Base-by-base conservation (phyloP, 2,888 invertebrate species). In the Mellilla xanthometata region DNA sequence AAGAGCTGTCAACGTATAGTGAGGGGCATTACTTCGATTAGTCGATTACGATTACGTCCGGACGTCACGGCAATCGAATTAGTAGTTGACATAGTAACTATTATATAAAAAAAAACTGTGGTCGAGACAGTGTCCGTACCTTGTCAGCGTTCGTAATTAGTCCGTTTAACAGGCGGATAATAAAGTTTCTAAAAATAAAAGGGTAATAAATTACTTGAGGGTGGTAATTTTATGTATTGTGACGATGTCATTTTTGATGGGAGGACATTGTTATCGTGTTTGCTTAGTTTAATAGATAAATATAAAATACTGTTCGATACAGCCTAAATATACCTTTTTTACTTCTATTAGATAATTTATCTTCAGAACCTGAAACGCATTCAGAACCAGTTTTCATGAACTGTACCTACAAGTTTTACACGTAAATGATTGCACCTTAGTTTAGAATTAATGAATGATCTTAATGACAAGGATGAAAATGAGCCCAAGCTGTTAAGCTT, bases 101-200 rank as follows among this genome's bases (percentile, higher is more conserved):
- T 27, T 35, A 7, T 32, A 32, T 5, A 19, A 19, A 19, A 19
- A 19, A 19, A 24, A 35, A 27, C 13, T 27, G 9, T 10, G 15
- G 67, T 70, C 62, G 63, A 67, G 67, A 66, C 62, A 62, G 67
- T 65, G 61, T 58, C 55, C 57, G 53, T 39, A 59, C 74, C 70
- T 63, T 72, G 77, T 76, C 76, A 77, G 69, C 67, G 63, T 51
- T 44, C 50, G 58, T 76, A 76, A 77, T 77, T 76, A 73, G 65
- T 61, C 56, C 57, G 50, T 56, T 63, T 66, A 64, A 64, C 50
- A 39, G 27, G 39, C 47, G 46, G 34, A 41, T 52, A 56, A 60
- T 60, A 52, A 56, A 50, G 47, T 40, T 36, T 48, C 46, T 52
- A 54, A 50, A 58, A 60, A 58, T 59, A 57, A 56, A 61, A 50